Conservation (phyloP, 2,888 invertebrate species). For the Cancer borealis region DNA sequence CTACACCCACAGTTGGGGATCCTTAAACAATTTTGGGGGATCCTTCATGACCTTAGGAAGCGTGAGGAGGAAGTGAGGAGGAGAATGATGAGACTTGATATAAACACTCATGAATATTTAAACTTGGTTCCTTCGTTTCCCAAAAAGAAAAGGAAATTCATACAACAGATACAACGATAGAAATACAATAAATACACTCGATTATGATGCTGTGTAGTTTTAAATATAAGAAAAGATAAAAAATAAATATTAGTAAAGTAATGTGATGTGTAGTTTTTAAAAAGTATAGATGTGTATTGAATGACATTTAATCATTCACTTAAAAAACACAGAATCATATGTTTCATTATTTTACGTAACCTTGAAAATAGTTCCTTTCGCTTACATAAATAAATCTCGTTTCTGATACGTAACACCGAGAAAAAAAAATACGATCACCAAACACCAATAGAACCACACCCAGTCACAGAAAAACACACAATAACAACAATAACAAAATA, state of each 20-base stretch:
- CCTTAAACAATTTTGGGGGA: conserved; percentile 7
- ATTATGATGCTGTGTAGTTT: background rate
- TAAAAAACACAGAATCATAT: background rate
- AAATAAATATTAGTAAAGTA: background rate
- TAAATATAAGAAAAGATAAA: background rate
- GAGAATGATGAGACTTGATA: background rate
- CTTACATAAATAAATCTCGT: too few species aligned
- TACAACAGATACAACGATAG: background rate
- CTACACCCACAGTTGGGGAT: conserved; percentile 2
- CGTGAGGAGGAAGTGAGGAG: conserved; percentile 22
- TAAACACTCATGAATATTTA: conserved; percentile 24
- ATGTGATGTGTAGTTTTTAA: background rate
- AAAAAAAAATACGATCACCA: background rate
- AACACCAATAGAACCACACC: background rate
- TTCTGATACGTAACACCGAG: background rate
- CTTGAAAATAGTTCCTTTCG: too few species aligned
- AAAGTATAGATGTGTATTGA: background rate
- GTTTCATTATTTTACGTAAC: background rate
- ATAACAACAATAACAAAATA: background rate
- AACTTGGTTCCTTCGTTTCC: background rate
- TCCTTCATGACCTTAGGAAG: conserved; percentile 17
- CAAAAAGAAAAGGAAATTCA: background rate
- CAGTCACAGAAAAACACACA: background rate
- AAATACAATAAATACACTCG: conserved; percentile 11
- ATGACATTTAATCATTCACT: background rate